Evolutionary conservation across 2,113 vertebrate genomes (phyloP).

Genomic region (Cephalopterus ornatus): DNA sequence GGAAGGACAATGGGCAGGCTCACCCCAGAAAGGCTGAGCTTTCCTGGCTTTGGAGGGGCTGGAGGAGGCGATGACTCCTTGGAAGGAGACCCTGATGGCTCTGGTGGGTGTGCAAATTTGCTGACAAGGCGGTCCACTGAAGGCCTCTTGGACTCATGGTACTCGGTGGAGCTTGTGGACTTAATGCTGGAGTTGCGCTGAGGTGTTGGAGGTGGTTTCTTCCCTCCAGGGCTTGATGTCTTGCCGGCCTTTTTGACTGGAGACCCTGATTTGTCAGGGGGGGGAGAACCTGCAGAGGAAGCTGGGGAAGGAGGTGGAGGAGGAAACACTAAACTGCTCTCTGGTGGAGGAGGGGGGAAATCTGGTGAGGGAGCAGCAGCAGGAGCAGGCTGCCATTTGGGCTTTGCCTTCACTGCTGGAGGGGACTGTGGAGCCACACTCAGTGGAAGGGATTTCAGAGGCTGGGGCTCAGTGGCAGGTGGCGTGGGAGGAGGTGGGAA

Average conservation of each 20-base stretch:
- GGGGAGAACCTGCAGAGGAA: conserved; percentile 76
- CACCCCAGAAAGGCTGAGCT: conserved; percentile 84
- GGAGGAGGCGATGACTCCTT: conserved; percentile 82
- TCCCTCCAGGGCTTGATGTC: conserved; percentile 79
- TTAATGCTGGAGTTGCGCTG: conserved; percentile 92
- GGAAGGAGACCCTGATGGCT: conserved; percentile 74
- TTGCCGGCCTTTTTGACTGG: conserved; percentile 78
- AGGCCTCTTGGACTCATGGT: conserved; percentile 84
- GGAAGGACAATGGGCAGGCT: conserved; percentile 81
- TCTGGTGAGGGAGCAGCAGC: conserved; percentile 78
- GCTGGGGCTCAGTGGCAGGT: conserved; percentile 62
- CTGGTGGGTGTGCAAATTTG: conserved; percentile 83
- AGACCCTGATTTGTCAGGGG: conserved; percentile 76
- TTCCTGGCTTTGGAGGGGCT: conserved; percentile 92
- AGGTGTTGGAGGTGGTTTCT: conserved; percentile 89
- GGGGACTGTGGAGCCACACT: conserved; percentile 80
- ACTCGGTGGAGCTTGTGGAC: conserved; percentile 74
- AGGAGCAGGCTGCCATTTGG: conserved; percentile 90
- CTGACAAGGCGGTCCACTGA: conserved; percentile 88
- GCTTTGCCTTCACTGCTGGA: conserved; percentile 92
- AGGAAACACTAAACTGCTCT: conserved; percentile 84
- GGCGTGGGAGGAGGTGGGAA: conserved; percentile 80
- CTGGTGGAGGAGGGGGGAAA: conserved; percentile 90
- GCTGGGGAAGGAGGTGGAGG: conserved; percentile 76
- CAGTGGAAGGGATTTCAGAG: conserved; percentile 67